A percentile compares a stretch with the other conserved stretches of the same genome.
Evolutionary conservation across 1,140 invertebrate genomes (phyloP).

Genomic region (Dryas iulia): DNA sequence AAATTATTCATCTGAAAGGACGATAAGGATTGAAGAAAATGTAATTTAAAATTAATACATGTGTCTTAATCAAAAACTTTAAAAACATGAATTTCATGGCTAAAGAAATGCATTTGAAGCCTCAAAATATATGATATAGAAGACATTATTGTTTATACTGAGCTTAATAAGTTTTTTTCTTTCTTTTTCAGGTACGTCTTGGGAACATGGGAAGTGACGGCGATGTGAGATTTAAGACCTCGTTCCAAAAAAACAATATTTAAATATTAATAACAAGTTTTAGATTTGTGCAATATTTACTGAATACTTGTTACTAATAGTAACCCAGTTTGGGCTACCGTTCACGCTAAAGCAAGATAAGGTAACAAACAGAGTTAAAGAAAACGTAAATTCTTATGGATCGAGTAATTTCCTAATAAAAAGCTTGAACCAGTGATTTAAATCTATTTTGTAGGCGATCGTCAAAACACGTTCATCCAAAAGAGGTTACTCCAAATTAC

Average conservation of each 20-base stretch:
- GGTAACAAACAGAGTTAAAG: no score
- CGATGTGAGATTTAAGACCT: background rate
- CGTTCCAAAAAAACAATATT: background rate
- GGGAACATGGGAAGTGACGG: background rate
- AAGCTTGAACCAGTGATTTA: background rate
- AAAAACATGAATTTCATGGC: no score
- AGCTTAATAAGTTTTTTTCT: no score
- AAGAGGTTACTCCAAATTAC: constrained; percentile 16
- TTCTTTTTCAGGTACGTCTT: background rate
- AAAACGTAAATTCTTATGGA: background rate
- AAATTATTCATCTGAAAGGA: no score
- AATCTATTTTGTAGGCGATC: background rate
- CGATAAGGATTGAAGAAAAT: no score
- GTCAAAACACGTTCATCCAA: background rate
- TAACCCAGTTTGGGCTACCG: background rate
- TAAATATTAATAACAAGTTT: background rate
- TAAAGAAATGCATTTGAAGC: no score
- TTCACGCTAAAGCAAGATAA: no score
- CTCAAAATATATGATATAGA: no score
- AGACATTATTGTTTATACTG: no score
- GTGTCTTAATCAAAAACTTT: no score
- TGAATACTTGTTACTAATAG: background rate
- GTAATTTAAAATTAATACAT: no score
- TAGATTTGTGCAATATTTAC: background rate
- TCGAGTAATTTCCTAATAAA: background rate